These are phyloP conservation scores for Indri indri DNA, from an alignment of 2,113 vertebrate genomes.

Conservation along the genomic window DNA sequence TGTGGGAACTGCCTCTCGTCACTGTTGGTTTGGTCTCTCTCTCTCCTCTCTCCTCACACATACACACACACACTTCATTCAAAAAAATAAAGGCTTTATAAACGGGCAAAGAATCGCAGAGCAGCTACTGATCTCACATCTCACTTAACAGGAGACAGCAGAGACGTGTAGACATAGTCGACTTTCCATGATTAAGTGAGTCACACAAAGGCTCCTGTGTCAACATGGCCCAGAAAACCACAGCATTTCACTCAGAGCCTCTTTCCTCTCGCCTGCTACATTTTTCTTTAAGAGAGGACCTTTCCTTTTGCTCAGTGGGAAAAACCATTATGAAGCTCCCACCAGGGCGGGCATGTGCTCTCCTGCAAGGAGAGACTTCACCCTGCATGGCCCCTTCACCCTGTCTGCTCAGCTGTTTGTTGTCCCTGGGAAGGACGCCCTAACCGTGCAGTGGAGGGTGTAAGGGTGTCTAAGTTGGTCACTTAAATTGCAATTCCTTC, in stretches of 20 bases:
- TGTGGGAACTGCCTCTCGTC: slow-evolving; percentile 65
- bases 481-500: background rate
- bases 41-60: background rate
- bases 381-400: rapidly evolving
- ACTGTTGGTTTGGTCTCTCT: slow-evolving; percentile 56
- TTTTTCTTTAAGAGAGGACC: background rate
- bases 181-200: slow-evolving; percentile 68
- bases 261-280: no score
- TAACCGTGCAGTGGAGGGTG: background rate
- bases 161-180: slow-evolving; percentile 83
- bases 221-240: background rate
- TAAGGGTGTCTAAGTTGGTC: no score
- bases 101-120: slow-evolving; percentile 88
- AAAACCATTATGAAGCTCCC: background rate
- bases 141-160: slow-evolving; percentile 78
- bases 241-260: background rate
- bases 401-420: background rate
- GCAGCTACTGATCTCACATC: slow-evolving; percentile 86
- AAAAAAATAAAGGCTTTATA: slow-evolving; percentile 85
- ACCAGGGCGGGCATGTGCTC: background rate
- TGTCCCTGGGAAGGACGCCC: rapidly evolving
- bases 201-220: slow-evolving; percentile 42
- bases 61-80: slow-evolving; percentile 82
- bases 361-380: background rate
- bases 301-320: background rate